Percentiles rank a stretch among this genome's conserved stretches.
phyloP scores from a whole-genome alignment of 2,113 vertebrate genomes.

The Trinectes maculatus region DNA sequence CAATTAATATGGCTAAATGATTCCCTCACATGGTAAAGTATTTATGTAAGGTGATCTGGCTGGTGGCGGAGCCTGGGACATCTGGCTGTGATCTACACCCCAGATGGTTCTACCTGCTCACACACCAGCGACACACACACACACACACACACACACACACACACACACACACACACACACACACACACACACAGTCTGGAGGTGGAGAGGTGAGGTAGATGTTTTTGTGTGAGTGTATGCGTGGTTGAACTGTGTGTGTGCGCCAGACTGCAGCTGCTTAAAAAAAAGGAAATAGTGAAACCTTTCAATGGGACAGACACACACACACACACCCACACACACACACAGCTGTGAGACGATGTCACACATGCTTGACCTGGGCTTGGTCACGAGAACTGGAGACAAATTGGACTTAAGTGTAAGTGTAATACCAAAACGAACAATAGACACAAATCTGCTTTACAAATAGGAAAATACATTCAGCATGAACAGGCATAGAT shows the following conservation, averaged over 20 bases:
- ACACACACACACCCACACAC: not conserved
- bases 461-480: no score
- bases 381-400: conserved; percentile 31
- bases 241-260: conserved; percentile 44
- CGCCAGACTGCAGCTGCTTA: conserved; percentile 41
- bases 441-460: no score
- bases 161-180: conserved; percentile 35
- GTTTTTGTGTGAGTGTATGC: conserved; percentile 35
- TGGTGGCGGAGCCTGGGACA: conserved; percentile 78
- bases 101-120: conserved; percentile 85
- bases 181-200: conserved; percentile 32
- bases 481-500: no score
- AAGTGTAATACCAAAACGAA: no score
- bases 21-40: conserved; percentile 92
- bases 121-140: conserved; percentile 39
- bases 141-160: conserved; percentile 37
- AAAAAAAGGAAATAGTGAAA: conserved; percentile 60
- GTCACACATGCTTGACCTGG: conserved; percentile 55
- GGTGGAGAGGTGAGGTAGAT: conserved; percentile 47
- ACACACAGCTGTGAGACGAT: conserved; percentile 42
- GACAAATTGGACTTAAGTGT: no score
- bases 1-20: conserved; percentile 94
- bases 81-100: conserved; percentile 84
- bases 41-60: conserved; percentile 89
- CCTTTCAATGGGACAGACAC: conserved; percentile 46